Base-by-base conservation (phyloP, 2,113 vertebrate genomes). In the Corythaeola cristata region DNA sequence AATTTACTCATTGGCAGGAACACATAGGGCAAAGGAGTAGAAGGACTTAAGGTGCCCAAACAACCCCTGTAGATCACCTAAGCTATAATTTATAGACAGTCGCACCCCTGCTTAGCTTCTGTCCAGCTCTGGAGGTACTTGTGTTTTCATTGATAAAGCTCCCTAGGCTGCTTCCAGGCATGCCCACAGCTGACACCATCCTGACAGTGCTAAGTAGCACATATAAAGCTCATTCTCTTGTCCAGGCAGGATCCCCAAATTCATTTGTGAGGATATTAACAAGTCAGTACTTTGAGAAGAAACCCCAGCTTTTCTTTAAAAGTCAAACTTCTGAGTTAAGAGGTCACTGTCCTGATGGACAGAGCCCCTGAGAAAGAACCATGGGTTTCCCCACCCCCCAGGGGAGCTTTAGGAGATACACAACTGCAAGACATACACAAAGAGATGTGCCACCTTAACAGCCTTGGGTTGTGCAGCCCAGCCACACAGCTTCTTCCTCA, bases 391-490 rank as follows among this genome's bases (percentile, higher is more conserved):
- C 66, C 78, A 22, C 11, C n/a, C 7, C 35, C 62, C 56, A 18
- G 20, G 9, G 9, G 37, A 72, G 24, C 44, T 82, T 72, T 5
- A 67, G 47, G 37, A 73, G 72, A 60, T 23, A 75, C 12, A 39
- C 0, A 4, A 67, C 56, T 85, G 23, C 37, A 76, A 64, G 35
- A 53, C 6, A 58, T 9, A 55, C 18, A 35, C 0, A 0, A 60
- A 35, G 37, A 39, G 23, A 67, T 0, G 3, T 15, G 39, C 24
- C n/a, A 53, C 21, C 41, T 89, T 26, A 30, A 30, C 39, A 81
- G 60, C 59, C 22, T 21, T 35, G 37, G 59, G 24, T n/a, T 64
- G 56, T 33, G 19, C 44, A 64, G 37, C 32, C 82, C 56, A 72
- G n/a, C 23, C 60, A 37, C 1, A 2, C 47, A 72, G 47, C 12